These are phyloP conservation scores for Sussaba pulchella DNA, from an alignment of 2,888 invertebrate genomes.

Conservation along the genomic window DNA sequence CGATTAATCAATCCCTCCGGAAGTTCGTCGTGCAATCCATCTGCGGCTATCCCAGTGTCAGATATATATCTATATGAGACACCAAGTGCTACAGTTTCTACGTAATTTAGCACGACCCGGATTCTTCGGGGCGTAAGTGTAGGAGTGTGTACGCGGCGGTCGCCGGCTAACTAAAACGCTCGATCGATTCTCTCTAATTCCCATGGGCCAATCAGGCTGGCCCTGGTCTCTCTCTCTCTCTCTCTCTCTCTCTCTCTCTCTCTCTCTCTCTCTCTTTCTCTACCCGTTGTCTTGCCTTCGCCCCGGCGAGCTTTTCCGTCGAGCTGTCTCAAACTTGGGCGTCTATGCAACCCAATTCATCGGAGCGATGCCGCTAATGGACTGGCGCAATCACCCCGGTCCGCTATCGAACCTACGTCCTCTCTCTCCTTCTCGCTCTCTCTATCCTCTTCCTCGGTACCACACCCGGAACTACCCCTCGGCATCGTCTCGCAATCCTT, in stretches of 20 bases:
- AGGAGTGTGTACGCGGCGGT: constrained; percentile 40
- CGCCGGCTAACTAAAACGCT: constrained; percentile 64
- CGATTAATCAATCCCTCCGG: constrained; percentile 37
- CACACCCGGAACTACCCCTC: constrained; percentile 56
- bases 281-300: not conserved
- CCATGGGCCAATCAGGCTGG: constrained; percentile 76
- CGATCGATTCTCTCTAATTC: constrained; percentile 74
- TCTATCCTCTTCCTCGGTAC: constrained; percentile 27
- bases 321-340: constrained; percentile 19
- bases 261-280: constrained; percentile 18
- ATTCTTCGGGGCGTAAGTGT: constrained; percentile 40
- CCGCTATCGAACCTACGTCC: constrained; percentile 57
- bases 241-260: constrained; percentile 28
- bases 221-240: constrained; percentile 38
- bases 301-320: not conserved
- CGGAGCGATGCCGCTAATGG: constrained; percentile 79
- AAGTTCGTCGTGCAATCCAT: constrained; percentile 1
- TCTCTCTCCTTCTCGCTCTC: constrained; percentile 41
- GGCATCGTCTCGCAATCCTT: constrained; percentile 49
- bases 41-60: not conserved
- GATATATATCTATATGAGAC: constrained; percentile 8
- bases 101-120: constrained; percentile 43
- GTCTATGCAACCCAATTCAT: constrained; percentile 77
- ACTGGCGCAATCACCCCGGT: constrained; percentile 79
- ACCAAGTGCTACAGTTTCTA: constrained; percentile 23